Conservation (phyloP, 2,888 invertebrate genomes). For the Trilocha varians region DNA sequence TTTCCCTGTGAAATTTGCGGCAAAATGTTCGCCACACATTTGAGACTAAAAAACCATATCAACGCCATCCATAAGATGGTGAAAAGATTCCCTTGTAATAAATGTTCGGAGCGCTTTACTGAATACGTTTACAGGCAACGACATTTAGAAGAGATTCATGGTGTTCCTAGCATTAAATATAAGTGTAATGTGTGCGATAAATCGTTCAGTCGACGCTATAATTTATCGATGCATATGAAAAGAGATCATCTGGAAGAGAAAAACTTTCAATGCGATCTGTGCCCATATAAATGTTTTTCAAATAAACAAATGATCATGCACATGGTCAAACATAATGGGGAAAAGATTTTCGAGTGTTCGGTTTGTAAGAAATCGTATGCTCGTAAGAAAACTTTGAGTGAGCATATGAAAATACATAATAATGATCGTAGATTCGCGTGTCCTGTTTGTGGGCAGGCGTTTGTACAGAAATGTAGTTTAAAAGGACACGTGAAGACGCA, state of each 20-base stretch:
- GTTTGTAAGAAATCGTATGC: slow-evolving; percentile 59
- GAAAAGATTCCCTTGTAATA: slow-evolving; percentile 45
- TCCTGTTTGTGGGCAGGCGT: slow-evolving; percentile 47
- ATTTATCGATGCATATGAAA: slow-evolving; percentile 46
- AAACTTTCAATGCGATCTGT: slow-evolving; percentile 24
- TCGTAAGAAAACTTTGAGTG: slow-evolving; percentile 47
- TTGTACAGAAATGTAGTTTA: slow-evolving; percentile 55
- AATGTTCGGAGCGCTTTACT: slow-evolving; percentile 43
- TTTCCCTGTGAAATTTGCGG: slow-evolving; percentile 44
- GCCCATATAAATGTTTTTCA: slow-evolving; percentile 44
- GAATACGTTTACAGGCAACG: slow-evolving; percentile 50
- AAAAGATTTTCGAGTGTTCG: slow-evolving; percentile 42
- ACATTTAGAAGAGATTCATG: slow-evolving; percentile 46
- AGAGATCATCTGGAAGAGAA: slow-evolving; percentile 44
- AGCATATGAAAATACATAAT: slow-evolving; percentile 56
- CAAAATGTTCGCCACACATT: slow-evolving; percentile 36
- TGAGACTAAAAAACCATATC: slow-evolving; percentile 43
- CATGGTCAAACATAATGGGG: slow-evolving; percentile 46
- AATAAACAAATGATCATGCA: slow-evolving; percentile 43
- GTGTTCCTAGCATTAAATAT: slow-evolving; percentile 37
- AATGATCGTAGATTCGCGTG: slow-evolving; percentile 52
- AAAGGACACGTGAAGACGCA: slow-evolving; percentile 55
- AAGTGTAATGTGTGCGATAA: slow-evolving; percentile 51
- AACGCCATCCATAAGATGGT: slow-evolving; percentile 40
- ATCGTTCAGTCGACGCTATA: slow-evolving; percentile 33